Conservation (phyloP, 2,797 vertebrate genomes). For the Oreochromis mossambicus region DNA sequence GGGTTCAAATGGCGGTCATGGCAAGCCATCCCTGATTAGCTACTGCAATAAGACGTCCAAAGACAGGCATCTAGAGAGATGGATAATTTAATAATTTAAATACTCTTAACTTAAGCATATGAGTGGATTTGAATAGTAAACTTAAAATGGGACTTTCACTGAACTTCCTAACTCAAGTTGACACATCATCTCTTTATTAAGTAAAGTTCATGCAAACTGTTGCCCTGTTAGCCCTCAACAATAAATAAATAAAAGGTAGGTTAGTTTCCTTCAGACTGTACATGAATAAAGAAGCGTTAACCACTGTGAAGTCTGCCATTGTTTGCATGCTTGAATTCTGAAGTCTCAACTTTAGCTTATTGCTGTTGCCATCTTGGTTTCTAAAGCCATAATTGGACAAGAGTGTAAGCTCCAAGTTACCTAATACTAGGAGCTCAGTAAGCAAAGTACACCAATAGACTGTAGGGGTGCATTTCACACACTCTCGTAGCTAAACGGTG, state of each 20-base stretch:
- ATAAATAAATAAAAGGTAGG: neutral
- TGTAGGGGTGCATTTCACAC: neutral
- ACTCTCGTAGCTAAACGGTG: rapidly evolving
- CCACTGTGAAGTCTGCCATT: neutral
- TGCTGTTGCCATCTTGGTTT: neutral
- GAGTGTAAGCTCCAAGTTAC: rapidly evolving
- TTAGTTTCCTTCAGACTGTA: neutral
- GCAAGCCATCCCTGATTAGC: neutral
- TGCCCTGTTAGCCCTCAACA: neutral
- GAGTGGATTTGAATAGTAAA: neutral
- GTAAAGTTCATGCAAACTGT: neutral
- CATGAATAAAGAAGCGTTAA: neutral
- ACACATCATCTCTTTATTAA: neutral
- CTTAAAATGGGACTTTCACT: neutral
- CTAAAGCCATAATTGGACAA: neutral
- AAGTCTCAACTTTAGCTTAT: neutral
- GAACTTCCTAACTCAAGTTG: neutral
- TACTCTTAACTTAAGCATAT: neutral
- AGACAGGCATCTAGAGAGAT: neutral
- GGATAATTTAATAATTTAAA: neutral
- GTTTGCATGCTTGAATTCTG: neutral
- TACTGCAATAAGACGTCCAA: neutral
- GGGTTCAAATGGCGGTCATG: neutral
- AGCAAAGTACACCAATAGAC: neutral
- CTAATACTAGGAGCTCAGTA: neutral